Evolutionary conservation across 1,140 invertebrate genomes (phyloP), one percentile per base, ranked within the genome.

Genomic region (Drosophila nebulosa): DNA sequence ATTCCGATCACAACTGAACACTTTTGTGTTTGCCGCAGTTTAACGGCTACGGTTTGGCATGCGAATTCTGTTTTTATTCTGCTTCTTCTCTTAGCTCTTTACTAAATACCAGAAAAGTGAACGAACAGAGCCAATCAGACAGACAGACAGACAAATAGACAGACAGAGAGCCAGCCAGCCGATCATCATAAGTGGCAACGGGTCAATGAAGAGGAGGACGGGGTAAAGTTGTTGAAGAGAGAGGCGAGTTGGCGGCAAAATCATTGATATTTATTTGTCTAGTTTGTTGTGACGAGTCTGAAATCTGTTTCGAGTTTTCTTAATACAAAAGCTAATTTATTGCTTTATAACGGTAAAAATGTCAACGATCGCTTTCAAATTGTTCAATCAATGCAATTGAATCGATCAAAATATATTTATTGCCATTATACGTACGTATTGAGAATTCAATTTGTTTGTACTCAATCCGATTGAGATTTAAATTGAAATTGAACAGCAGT

Each of bases 1-100:
- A 86, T 90, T 89, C 86, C 69, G 72, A 89, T 79, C 85, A 89
- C 86, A 89, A 81, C 69, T 83, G 71, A 70, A 66, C 75, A 89
- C 80, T 85, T 89, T 72, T 76, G 79, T 81, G 86, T 81, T 59
- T 76, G 69, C 71, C 78, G 80, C 78, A 63, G 74, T 76, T 30
- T 76, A 67, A 50, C 60, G 66, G 64, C 78, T 69, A 77, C 78
- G 78, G 74, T 69, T 72, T 66, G 75, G 69, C 81, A 89, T 85
- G 67, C 68, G 78, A 89, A 77, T 74, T 85, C 81, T 89, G 85
- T 52, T 42, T 18, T 42, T n/a, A 42, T 42, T 42, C 39, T 42
- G 39, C 10, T 21, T 46, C 9, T n/a, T 36, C n/a, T 36, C n/a
- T 14, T 36, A n/a, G 12, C 35, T 7, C 26, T n/a, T 51, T 64